Evolutionary conservation across 2,113 vertebrate species (phyloP), one percentile per base, ranked within the genome.

Genomic region (Pseudois nayaur): DNA sequence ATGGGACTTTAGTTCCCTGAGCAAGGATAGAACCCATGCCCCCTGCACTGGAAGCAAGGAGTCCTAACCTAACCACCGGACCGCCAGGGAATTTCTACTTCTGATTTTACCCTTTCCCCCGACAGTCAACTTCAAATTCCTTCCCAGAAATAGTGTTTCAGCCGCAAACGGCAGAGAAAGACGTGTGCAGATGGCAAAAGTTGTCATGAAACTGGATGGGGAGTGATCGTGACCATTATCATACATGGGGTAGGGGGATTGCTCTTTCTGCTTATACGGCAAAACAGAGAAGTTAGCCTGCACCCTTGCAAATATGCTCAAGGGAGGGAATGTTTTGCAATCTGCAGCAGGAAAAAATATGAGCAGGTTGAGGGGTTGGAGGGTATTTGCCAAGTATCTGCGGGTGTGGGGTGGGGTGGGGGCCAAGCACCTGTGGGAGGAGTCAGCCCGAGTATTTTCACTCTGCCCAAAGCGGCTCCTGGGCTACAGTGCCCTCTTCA

Each of bases 401-500:
- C 10, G 16, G 3, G 9, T 57, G 71, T 15, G 23, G 36, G 12
- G 36, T 76, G 36, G 19, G 16, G 33, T 36, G 9, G 6, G 25
- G 40, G 67, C 36, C 13, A 54, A 78, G 36, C 36, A 13, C 48
- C 48, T 79, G 3, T 36, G 25, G 13, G 59, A 92, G 36, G 87
- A 81, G 31, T 48, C 27, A 33, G 29, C 0, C 0, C 31, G 31
- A 9, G 36, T 71, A 55, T 62, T 74, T 87, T 84, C 19, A 14
- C 23, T 3, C 6, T 43, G n/a, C 54, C 6, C n/a, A 78, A 43
- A 1, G 62, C 12, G 27, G 71, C 6, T 79, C 31, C 36, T 84
- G 78, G 89, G 43, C 43, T 91, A 82, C 29, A 94, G 85, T 95
- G 97, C 93, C 97, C 97, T 94, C 98, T 97, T 83, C 96, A 95